Base-by-base conservation (phyloP, 2,797 vertebrate genomes). In the Columba guinea region DNA sequence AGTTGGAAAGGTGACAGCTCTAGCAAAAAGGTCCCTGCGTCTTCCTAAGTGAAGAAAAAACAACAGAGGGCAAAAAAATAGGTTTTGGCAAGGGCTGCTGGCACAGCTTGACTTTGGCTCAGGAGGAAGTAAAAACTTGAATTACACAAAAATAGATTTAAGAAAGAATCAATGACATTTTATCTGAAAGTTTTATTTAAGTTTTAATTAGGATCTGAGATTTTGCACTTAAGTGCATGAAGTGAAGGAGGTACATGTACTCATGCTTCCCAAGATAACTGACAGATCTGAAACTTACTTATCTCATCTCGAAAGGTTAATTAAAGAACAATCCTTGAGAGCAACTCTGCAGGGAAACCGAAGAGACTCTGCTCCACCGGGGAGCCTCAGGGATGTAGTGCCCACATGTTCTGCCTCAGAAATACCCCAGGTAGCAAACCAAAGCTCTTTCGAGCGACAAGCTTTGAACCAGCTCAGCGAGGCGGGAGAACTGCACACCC, bases 81-180 rank as follows among this genome's bases (percentile, higher is more conserved):
- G n/a, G 46, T 71, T 89, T 83, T 95, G 88, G 91, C 83, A 94
- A 88, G n/a, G 87, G 41, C 77, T 69, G 11, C 56, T 94, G 82
- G 90, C 90, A 95, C 93, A 95, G 94, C 74, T 90, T 93, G 92
- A 76, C 87, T 95, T 84, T 62, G 56, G 63, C 87, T 90, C 74
- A 74, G 90, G 70, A 93, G 39, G 60, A 95, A 91, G 53, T 28
- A 93, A 88, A 93, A 87, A 59, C 88, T 3, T 80, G 84, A 96
- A 93, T 87, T 83, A 87, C 41, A 83, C 56, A 94, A 94, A 97
- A 94, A 96, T 92, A 97, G 93, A 87, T 90, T 87, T 90, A 77
- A 88, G 86, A 93, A 94, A 94, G 90, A 95, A 96, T 95, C 93
- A 92, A 84, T 93, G 93, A 95, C 96, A 96, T 97, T 95, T 95